Evolutionary conservation across 2,888 invertebrate species (phyloP).

Genomic region (Ichneumoninae sp.): DNA sequence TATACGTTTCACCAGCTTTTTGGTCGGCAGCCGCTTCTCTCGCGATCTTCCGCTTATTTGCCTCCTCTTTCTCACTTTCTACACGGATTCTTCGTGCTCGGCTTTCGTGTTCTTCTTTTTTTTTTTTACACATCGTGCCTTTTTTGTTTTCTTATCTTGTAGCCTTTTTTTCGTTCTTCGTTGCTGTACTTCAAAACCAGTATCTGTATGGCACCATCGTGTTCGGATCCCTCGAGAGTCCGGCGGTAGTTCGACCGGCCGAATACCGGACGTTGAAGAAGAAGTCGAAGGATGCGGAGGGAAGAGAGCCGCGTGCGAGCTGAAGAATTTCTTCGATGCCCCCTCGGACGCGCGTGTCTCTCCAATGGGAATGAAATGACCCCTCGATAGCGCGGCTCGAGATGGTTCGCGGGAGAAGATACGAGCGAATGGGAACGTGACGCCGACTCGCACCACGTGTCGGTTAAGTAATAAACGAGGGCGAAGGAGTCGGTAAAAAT

Average conservation of each 20-base stretch:
- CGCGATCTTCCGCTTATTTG: slow-evolving; percentile 7
- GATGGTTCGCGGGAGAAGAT: slow-evolving; percentile 65
- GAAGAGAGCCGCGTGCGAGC: slow-evolving; percentile 7
- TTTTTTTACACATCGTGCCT: neutral
- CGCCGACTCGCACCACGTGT: slow-evolving; percentile 66
- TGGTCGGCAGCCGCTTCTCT: slow-evolving; percentile 18
- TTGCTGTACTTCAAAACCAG: slow-evolving; percentile 17
- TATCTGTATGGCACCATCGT: neutral
- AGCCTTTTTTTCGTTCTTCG: neutral
- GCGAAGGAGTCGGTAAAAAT: slow-evolving; percentile 17
- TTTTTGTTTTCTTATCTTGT: neutral
- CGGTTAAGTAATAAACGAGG: slow-evolving; percentile 61
- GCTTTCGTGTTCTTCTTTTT: neutral
- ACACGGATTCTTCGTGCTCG: neutral
- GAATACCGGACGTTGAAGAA: slow-evolving; percentile 20
- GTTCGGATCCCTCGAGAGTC: neutral
- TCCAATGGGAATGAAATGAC: slow-evolving; percentile 74
- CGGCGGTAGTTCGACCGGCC: slow-evolving; percentile 20
- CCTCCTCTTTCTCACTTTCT: slow-evolving; percentile 5
- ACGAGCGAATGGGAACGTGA: slow-evolving; percentile 63
- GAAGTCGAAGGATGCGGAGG: slow-evolving; percentile 4
- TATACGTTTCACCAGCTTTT: neutral
- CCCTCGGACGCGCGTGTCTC: slow-evolving; percentile 58
- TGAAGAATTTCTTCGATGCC: slow-evolving; percentile 26
- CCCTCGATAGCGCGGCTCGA: slow-evolving; percentile 70